Evolutionary conservation across 2,797 vertebrate genomes (phyloP), one percentile per base, ranked within the genome.

Genomic region (Pempheris klunzingeri): DNA sequence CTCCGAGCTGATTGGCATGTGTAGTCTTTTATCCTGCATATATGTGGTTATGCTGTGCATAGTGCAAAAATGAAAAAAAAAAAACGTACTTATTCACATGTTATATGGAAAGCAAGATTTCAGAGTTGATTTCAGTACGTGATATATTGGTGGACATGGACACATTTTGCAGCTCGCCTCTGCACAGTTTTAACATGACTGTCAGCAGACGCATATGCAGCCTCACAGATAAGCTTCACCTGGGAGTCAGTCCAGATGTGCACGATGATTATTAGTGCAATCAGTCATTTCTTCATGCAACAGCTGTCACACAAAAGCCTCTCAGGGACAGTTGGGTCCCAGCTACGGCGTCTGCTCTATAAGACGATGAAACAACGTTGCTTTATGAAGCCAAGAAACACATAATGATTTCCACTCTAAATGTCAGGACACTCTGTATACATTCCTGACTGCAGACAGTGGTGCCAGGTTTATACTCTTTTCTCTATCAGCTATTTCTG

Each of bases 331-430:
- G 78, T 76, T 9, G 43, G 57, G 83, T 78, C 75, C 53, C 73
- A 58, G 44, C 58, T 61, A 64, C 30, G 15, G 55, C 39, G 47
- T 70, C 65, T 64, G 47, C 50, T 83, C 43, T 66, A 39, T 36
- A 66, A 76, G 57, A 79, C 65, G 82, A 70, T 55, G 39, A 76
- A 82, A 68, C 32, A 22, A 70, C 28, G 66, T 39, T 53, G 10
- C 71, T 57, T 78, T 15, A 61, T 43, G 9, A 63, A 69, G 83
- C 88, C 81, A 87, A 89, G 73, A 85, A 67, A 81, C 76, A 83
- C 83, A 86, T 8, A 47, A 60, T 52, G 24, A 54, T 71, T 71
- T 77, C 66, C 32, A 36, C 63, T 79, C 38, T 63, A 32, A 61
- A 76, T 22, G 65, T 88, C 70, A 81, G 73, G 65, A 81, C 63